phyloP scores from a whole-genome alignment of 2,888 invertebrate genomes.

The Carcina quercana region DNA sequence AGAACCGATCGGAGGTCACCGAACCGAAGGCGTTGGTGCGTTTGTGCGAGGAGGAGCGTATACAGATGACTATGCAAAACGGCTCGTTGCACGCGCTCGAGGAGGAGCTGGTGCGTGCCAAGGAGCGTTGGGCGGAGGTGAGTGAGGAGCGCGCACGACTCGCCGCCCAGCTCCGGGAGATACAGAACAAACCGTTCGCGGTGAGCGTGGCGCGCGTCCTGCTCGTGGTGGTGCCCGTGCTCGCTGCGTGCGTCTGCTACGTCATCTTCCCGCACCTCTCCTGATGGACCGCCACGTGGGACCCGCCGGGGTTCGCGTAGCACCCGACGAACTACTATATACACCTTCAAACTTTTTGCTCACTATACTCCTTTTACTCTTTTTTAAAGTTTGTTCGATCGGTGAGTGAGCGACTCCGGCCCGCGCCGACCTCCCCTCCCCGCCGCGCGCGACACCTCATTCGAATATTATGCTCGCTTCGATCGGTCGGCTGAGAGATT shows the following conservation, averaged over 20 bases:
- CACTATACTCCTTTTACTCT: slow-evolving; percentile 21
- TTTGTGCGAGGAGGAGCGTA: slow-evolving; percentile 40
- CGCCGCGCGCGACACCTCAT: slow-evolving; percentile 26
- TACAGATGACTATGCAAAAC: slow-evolving; percentile 51
- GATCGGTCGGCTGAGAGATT: slow-evolving; percentile 27
- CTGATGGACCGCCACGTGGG: slow-evolving; percentile 77
- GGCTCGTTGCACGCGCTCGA: slow-evolving; percentile 78
- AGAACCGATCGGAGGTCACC: slow-evolving; percentile 7
- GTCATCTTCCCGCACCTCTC: slow-evolving; percentile 74
- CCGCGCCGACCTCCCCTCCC: slow-evolving; percentile 20
- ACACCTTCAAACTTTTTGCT: slow-evolving; percentile 22
- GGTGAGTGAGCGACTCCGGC: slow-evolving; percentile 12
- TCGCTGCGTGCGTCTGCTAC: slow-evolving; percentile 75
- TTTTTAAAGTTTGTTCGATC: slow-evolving; percentile 15
- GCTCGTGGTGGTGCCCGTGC: slow-evolving; percentile 74
- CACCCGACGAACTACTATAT: slow-evolving; percentile 7
- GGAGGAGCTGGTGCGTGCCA: slow-evolving; percentile 82
- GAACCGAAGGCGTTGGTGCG: slow-evolving; percentile 31
- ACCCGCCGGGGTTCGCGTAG: slow-evolving; percentile 66
- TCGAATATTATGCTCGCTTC: slow-evolving; percentile 32
- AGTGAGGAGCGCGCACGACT: slow-evolving; percentile 77
- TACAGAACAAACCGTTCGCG: slow-evolving; percentile 74
- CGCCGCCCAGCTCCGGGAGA: slow-evolving; percentile 72
- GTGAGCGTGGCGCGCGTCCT: slow-evolving; percentile 72
- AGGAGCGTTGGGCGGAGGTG: slow-evolving; percentile 81